phyloP scores from a whole-genome alignment of 2,888 invertebrate genomes.

The Metalampra italica region DNA sequence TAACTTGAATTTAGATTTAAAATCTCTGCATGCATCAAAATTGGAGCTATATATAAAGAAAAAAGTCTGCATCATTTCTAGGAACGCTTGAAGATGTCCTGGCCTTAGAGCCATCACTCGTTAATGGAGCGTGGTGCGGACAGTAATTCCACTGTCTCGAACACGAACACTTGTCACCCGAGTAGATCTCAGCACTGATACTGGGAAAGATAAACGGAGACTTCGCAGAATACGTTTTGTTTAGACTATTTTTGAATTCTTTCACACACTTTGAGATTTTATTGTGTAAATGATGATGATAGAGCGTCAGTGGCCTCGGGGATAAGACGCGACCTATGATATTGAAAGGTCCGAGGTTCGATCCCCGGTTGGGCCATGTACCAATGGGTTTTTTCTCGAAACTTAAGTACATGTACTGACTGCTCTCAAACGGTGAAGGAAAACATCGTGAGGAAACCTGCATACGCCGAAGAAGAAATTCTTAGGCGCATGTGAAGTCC shows the following conservation, averaged over 20 bases:
- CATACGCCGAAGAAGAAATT: too few relatives aligned
- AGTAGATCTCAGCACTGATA: constrained; percentile 35
- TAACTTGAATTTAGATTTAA: too few relatives aligned
- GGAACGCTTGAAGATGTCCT: constrained; percentile 1
- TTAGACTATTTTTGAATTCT: constrained; percentile 10
- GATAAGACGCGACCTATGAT: too few relatives aligned
- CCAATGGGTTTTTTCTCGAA: too few relatives aligned
- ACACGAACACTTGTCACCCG: constrained; percentile 23
- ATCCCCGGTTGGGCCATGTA: too few relatives aligned
- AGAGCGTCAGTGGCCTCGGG: neutral
- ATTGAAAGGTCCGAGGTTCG: too few relatives aligned
- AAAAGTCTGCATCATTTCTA: neutral
- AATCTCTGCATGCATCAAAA: too few relatives aligned
- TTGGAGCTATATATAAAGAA: neutral
- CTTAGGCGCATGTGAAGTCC: too few relatives aligned
- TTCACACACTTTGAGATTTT: neutral
- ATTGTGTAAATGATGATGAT: neutral
- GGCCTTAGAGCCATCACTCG: constrained; percentile 22
- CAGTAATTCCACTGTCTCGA: constrained; percentile 40
- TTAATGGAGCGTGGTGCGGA: constrained; percentile 42
- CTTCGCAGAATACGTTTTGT: constrained; percentile 44
- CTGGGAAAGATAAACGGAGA: constrained; percentile 44
- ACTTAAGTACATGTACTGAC: too few relatives aligned
- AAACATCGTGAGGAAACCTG: too few relatives aligned
- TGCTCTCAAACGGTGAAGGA: too few relatives aligned